Evolutionary conservation across 2,797 vertebrate genomes (phyloP), one percentile per base, ranked within the genome.

Genomic region (Coreius guichenoti): DNA sequence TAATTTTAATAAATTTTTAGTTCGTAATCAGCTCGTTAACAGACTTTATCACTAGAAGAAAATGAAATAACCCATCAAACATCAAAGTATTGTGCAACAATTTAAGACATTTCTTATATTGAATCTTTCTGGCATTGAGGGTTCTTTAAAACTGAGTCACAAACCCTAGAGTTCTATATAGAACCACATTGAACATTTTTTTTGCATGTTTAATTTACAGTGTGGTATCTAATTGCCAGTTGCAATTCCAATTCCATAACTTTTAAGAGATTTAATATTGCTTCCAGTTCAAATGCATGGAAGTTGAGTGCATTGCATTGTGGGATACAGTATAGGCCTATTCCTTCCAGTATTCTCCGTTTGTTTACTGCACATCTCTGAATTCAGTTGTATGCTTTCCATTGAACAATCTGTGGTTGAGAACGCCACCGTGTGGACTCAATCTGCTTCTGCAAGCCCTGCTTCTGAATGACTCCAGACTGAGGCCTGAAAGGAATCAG

Each of bases 401-500:
- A 39, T 33, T 21, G 80, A 61, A 36, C 4, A 61, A 58, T 81
- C n/a, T 79, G 65, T 85, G 70, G 82, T 9, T 70, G 82, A 54
- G 26, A 76, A 84, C 56, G 67, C 81, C 87, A n/a, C 17, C 77
- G 8, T 23, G 77, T 86, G 89, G 77, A 19, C 16, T 9, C 3
- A 67, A 19, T 0, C 11, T 43, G 49, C 33, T 82, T 83, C 65
- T 86, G 76, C 82, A 83, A 21, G 67, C 31, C 63, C 56, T 58
- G 19, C 9, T 3, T 2, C 31, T 26, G n/a, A 4, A n/a, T 1
- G n/a, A 21, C 43, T 67, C 77, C 17, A 33, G 29, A 16, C 45
- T 14, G 39, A 80, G 45, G 36, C 39, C 78, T 49, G 45, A 45
- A 45, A 49, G 23, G 1, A n/a, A 47, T 33, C 14, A 29, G 13